Evolutionary conservation across 2,113 vertebrate species (phyloP), one percentile per base, ranked within the genome.

Genomic region (Cervus canadensis): DNA sequence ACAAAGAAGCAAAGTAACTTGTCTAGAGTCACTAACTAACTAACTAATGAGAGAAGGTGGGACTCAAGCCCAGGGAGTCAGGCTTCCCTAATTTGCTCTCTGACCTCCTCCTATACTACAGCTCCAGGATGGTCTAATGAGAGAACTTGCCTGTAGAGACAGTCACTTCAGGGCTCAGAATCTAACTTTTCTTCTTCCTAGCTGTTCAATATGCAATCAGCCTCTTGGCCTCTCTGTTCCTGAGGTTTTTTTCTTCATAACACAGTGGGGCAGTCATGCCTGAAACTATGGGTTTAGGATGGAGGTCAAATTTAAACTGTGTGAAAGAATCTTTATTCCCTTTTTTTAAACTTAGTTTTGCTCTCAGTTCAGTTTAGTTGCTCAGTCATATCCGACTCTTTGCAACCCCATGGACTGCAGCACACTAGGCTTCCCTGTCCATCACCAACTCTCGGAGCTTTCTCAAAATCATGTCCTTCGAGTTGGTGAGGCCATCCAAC

Each of bases 261-360:
- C 30, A 64, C 57, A 93, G 48, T 33, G 4, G n/a, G 36, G 6
- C 25, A 54, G 79, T 45, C 1, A 17, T 56, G 52, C 36, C 36
- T 33, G 17, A 0, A 59, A 56, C 30, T 7, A 7, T 14, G 7
- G 10, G 45, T 52, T 57, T 40, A 48, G 23, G 43, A 26, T 15
- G n/a, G 48, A 87, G 30, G n/a, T 92, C 64, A 82, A 50, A 71
- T 56, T 97, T 81, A 62, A 88, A 67, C 21, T 96, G 59, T 86
- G 26, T 28, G 16, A 62, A 88, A 57, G 16, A 36, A 21, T 94
- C 62, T 79, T 78, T 83, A 48, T 90, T 84, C 13, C 13, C 52
- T 71, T 79, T 85, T 21, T 52, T 48, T 3, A 12, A 71, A 67
- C 48, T 87, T 52, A 40, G 19, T 74, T 88, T 95, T 14, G 17